Percentiles rank a stretch among this genome's conserved stretches.
Conservation (phyloP, 2,888 invertebrate species). For the Drosophila siamana region DNA sequence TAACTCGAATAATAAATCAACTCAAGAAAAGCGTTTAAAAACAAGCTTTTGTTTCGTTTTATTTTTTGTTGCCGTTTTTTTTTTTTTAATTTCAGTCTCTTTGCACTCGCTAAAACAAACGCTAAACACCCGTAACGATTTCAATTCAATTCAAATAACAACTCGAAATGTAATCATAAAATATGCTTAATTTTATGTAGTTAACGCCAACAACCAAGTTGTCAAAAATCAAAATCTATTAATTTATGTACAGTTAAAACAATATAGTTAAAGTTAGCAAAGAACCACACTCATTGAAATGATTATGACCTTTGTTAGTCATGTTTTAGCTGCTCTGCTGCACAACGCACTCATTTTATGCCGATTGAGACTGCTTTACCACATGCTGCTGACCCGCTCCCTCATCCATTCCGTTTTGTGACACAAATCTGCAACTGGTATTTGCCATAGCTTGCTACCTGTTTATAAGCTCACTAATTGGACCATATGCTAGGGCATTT, state of each 20-base stretch:
- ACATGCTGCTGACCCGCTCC: neutral
- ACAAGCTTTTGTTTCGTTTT: conserved; percentile 22
- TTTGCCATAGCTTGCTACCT: neutral
- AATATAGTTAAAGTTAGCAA: conserved; percentile 14
- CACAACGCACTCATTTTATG: too few species aligned
- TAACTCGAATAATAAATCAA: conserved; percentile 31
- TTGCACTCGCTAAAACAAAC: conserved; percentile 17
- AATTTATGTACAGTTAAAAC: conserved; percentile 44
- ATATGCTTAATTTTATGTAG: conserved; percentile 14
- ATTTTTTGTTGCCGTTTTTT: neutral
- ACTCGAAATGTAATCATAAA: conserved; percentile 19
- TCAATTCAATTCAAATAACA: conserved; percentile 32
- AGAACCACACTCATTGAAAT: conserved; percentile 28
- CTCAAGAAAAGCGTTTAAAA: conserved; percentile 45
- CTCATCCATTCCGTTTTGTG: neutral
- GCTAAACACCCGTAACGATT: conserved; percentile 35
- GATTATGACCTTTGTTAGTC: conserved; percentile 13
- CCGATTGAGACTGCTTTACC: neutral
- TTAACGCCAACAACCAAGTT: conserved; percentile 51
- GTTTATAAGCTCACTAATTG: conserved; percentile 1
- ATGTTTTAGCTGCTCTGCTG: neutral
- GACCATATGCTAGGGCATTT: neutral
- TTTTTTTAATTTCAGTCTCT: neutral
- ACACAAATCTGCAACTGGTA: neutral
- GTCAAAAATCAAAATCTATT: conserved; percentile 3